Percentiles rank a stretch among this genome's conserved stretches.
Conservation (phyloP, 2,113 vertebrate species). For the Patagioenas fasciata region DNA sequence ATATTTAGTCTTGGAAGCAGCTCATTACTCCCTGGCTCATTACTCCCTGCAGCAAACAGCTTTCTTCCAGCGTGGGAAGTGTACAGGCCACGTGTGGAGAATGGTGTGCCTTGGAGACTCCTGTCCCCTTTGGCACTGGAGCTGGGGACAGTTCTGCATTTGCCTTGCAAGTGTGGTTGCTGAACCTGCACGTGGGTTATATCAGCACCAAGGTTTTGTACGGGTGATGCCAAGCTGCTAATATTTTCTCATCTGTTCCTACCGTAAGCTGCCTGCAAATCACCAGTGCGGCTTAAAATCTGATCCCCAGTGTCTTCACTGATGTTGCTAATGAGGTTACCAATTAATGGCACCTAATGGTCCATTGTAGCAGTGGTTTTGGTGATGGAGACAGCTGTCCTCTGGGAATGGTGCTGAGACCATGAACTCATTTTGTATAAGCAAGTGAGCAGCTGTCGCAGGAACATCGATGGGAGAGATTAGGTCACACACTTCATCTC, state of each 20-base stretch:
- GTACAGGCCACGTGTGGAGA: accelerated
- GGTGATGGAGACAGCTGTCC: constrained; percentile 43
- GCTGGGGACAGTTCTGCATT: neutral
- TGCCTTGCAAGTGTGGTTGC: neutral
- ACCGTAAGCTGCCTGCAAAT: neutral
- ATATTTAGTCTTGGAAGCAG: neutral
- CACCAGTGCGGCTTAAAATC: neutral
- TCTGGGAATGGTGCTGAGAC: constrained; percentile 25
- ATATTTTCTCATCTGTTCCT: neutral
- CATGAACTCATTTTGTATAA: constrained; percentile 36
- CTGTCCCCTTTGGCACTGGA: neutral
- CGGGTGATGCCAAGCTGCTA: neutral
- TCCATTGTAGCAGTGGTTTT: constrained; percentile 28
- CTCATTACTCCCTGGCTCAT: neutral
- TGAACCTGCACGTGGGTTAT: neutral
- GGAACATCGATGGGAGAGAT: neutral
- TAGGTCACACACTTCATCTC: neutral
- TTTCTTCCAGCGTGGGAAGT: neutral
- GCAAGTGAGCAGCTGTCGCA: constrained; percentile 49
- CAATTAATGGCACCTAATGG: constrained; percentile 63
- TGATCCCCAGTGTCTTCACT: neutral
- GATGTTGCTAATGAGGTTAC: constrained; percentile 51
- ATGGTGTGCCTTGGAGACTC: neutral
- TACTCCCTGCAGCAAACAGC: neutral
- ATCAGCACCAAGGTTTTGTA: neutral